Evolutionary conservation across 2,113 vertebrate species (phyloP), one percentile per base, ranked within the genome.

Genomic region (Lutjanus erythropterus): DNA sequence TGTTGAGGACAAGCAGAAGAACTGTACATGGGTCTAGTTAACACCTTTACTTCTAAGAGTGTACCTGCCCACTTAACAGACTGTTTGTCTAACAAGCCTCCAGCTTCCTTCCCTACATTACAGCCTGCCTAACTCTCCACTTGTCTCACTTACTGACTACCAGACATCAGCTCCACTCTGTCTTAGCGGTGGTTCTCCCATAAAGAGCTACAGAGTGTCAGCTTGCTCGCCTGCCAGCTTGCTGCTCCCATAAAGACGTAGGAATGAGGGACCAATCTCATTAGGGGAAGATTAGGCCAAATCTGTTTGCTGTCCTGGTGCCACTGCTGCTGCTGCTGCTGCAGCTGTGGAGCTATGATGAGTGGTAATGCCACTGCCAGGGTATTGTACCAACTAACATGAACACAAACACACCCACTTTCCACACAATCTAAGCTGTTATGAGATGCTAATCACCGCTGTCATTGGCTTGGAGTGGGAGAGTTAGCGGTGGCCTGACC

Each of bases 281-380:
- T 95, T 95, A 95, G 90, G 82, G 90, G 89, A 92, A 91, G 93
- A 95, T 95, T 94, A 93, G 88, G 88, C 81, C 90, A 93, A 95
- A 95, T 95, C 94, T 95, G 93, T 91, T 93, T 93, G 89, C 94
- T 91, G 94, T 93, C 89, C 87, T 59, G 50, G 70, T 75, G 89
- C 88, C 71, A 49, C 80, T 67, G 83, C 78, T 27, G 75, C 88
- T 25, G 82, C 75, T 72, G 82, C 72, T 29, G 66, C 88, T 33
- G 83, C 77, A 72, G 83, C 71, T 66, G 85, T 5, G 49, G 47
- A 52, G 81, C 83, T 73, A 60, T 49, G 83, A 78, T 64, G 82
- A 83, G 83, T 37, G 80, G 67, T 71, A 73, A 80, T 39, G 74
- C 88, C 77, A 74, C 76, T 80, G 85, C 62, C 66, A 18, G 60